Base-by-base conservation (phyloP, 2,888 invertebrate species). In the Pollenia amentaria region DNA sequence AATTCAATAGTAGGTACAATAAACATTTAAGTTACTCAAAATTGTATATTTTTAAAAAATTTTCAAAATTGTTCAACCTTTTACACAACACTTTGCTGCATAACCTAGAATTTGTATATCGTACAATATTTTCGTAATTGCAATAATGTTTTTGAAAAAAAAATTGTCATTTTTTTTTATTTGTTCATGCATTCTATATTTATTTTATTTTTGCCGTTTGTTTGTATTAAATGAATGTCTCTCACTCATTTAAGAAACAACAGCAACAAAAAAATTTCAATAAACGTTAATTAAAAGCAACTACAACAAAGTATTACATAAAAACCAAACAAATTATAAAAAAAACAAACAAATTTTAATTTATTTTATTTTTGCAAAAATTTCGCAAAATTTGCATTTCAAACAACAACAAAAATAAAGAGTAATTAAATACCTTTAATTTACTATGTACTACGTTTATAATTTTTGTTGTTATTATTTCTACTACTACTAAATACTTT, bases 11-110 rank as follows among this genome's bases (percentile, higher is more conserved):
- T 29, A 29, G 29, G 6, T 29, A 29, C 29, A 18, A 70, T 16
- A 38, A 42, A 48, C n/a, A 14, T 1, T 62, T 21, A 3, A 10
- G n/a, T 53, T 48, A 60, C 29, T 60, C 48, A 69, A 42, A 70
- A 60, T 78, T 81, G 38, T 12, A 67, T 70, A 44, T 65, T 69
- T 72, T 70, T 12, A 18, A 42, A 48, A 78, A 85, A 57, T 57
- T 18, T 44, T 77, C 0, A 29, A 29, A 29, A 29, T 29, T 29
- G 29, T 29, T 29, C 72, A 84, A 77, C 83, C 83, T 84, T 87
- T 87, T 87, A 87, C 87, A 87, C 87, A 87, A 87, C 87, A 87
- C 75, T 78, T 64, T 80, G 69, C 64, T 64, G 84, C 87, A 84
- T 87, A 87, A 87, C 87, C 87, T 87, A 87, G 38, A 84, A 86